Conservation (phyloP, 2,888 invertebrate genomes). For the Onchidella celtica region DNA sequence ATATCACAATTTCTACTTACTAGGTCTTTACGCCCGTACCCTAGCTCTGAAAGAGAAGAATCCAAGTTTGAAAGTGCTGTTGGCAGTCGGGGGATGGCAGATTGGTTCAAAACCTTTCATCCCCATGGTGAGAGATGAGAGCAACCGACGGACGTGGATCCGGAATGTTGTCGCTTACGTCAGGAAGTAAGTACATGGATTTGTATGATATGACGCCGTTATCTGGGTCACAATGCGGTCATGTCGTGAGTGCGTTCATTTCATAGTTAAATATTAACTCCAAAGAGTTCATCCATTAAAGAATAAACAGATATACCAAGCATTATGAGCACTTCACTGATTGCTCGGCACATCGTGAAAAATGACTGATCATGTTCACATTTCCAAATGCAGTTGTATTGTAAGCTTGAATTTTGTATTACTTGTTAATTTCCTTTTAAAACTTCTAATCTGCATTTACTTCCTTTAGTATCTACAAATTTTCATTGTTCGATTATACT, state of each 20-base stretch:
- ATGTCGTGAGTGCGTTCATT: neutral
- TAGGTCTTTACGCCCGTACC: conserved; percentile 51
- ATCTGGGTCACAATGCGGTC: neutral
- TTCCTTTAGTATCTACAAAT: too few relatives aligned
- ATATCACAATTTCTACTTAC: neutral
- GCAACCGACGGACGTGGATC: conserved; percentile 55
- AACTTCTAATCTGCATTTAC: too few relatives aligned
- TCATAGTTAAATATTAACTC: too few relatives aligned
- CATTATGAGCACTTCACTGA: too few relatives aligned
- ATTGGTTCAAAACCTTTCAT: conserved; percentile 75
- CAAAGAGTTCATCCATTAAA: too few relatives aligned
- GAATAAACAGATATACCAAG: too few relatives aligned
- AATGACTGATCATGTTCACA: too few relatives aligned
- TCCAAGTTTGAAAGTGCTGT: conserved; percentile 62
- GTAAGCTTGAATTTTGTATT: too few relatives aligned
- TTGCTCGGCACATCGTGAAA: too few relatives aligned
- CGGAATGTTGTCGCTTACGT: conserved; percentile 61
- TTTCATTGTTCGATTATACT: too few relatives aligned
- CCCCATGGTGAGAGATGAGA: conserved; percentile 62
- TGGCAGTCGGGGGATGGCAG: conserved; percentile 75
- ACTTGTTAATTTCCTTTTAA: too few relatives aligned
- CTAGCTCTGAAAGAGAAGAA: conserved; percentile 49
- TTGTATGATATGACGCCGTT: neutral
- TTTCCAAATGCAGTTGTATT: too few relatives aligned
- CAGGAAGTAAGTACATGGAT: conserved; percentile 56